Evolutionary conservation across 2,113 vertebrate species (phyloP), one percentile per base, ranked within the genome.

Genomic region (Megalops atlanticus): DNA sequence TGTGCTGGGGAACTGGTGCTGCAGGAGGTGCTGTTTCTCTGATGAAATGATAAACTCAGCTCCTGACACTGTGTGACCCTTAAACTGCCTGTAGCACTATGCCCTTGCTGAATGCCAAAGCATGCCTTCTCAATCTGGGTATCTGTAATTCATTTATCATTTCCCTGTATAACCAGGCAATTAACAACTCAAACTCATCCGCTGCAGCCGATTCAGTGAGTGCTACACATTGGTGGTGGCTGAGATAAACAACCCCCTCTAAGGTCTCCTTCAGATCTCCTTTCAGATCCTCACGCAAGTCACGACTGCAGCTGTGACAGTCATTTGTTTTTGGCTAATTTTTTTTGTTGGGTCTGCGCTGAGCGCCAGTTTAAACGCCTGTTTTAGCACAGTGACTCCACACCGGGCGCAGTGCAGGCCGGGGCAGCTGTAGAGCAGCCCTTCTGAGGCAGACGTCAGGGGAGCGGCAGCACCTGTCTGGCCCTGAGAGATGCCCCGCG

Each of bases 391-490:
- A 14, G 69, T 10, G 7, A 36, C 14, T 36, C 69, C 73, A 74
- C 15, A 15, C 18, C n/a, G 11, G 7, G 31, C 27, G 1, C 10
- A 0, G 39, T 3, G 18, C 36, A 41, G 73, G 45, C 21, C 24
- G 0, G 11, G 15, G 40, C 73, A 45, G 39, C 18, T 43, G 35
- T 8, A 35, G 69, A 33, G 35, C 14, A 31, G 27, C 35, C 69
- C 31, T 71, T 36, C 14, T 58, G 54, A 58, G 21, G 54, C 84
- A 70, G 82, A 87, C 85, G 86, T 87, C 84, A 35, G 49, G 39
- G 81, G 76, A 81, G 81, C 81, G 85, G 80, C 81, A 88, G 84
- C 89, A 89, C 85, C 88, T 88, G 86, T 87, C 72, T 24, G 76
- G 14, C 43, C 78, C 73, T 72, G 81, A 87, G 80, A 86, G 83